phyloP scores from a whole-genome alignment of 2,888 invertebrate genomes.

The Drosophila prolongata region DNA sequence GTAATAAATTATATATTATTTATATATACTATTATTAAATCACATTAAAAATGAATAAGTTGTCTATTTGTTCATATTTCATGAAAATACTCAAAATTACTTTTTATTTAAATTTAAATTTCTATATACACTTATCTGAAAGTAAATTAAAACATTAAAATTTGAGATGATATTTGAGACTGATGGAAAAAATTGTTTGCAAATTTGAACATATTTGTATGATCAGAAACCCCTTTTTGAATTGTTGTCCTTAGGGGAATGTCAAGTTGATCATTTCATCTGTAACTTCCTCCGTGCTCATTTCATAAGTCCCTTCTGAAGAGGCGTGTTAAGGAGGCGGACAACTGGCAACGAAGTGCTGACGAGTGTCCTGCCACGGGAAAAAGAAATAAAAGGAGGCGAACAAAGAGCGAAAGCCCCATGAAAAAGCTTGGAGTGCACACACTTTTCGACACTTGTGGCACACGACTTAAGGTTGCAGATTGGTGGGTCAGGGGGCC shows the following conservation, averaged over 20 bases:
- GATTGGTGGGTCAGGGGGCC: conserved; percentile 8
- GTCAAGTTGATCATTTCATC: background rate
- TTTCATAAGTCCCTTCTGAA: conserved; percentile 1
- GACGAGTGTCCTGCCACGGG: conserved; percentile 26
- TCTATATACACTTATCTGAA: no score
- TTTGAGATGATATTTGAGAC: no score
- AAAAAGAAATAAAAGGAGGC: background rate
- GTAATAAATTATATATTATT: no score
- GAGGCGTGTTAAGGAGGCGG: conserved; percentile 21
- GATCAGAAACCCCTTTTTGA: no score
- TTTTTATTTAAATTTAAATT: background rate
- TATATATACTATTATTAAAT: background rate
- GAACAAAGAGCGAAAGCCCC: conserved; percentile 18
- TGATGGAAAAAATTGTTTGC: no score
- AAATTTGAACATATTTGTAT: no score
- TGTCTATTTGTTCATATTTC: no score
- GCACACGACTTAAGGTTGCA: conserved; percentile 32
- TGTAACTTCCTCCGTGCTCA: conserved; percentile 8
- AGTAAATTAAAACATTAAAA: no score
- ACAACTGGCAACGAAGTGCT: conserved; percentile 32
- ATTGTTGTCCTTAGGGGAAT: no score
- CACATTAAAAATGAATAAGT: no score
- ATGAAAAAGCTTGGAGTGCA: conserved; percentile 42
- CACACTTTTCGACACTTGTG: conserved; percentile 63
- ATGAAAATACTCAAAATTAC: no score